Base-by-base conservation (phyloP, 1,140 invertebrate species). In the Reticulitermes speratus region DNA sequence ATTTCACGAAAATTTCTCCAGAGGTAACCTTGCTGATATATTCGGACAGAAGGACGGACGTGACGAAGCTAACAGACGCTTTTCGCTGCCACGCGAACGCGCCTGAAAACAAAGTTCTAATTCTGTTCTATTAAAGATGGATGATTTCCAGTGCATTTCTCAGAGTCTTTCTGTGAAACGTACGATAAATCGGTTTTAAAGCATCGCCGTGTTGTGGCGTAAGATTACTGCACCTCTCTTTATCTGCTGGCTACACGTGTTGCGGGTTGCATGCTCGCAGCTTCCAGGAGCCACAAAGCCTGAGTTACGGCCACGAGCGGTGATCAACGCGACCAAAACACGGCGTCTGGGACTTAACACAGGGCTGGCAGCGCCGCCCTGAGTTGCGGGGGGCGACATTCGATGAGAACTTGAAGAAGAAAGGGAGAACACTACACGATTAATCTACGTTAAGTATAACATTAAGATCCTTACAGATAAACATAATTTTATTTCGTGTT, bases 221-320 rank as follows among this genome's bases (percentile, higher is more conserved):
- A 19, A 75, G 65, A 75, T 75, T 30, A 75, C 65, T 75, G 65
- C 7, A 75, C n/a, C n/a, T 75, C 65, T 75, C 65, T 75, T 75
- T 75, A 75, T 75, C 65, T 75, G 65, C 0, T 25, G 65, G 65
- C 65, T 75, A 75, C 65, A 75, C 65, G 65, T 75, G 65, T 75
- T 75, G 65, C 25, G 65, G 65, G 65, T 75, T 75, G 65, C 65
- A 75, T 75, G 65, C 65, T 75, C 65, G 65, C 65, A 75, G 65
- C 65, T 75, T 75, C 65, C 65, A 75, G n/a, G 65, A 75, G 65
- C 65, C 65, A 25, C 65, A 75, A 75, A 75, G 65, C 65, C n/a
- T 75, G 65, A 75, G 65, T 75, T 75, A 75, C 65, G 65, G 65
- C 65, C 65, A 14, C 65, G n/a, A 75, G 25, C 7, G 65, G 65